These are phyloP conservation scores for Oceanodroma leucorhoa DNA, from an alignment of 2,797 vertebrate species.

Conservation along the genomic window DNA sequence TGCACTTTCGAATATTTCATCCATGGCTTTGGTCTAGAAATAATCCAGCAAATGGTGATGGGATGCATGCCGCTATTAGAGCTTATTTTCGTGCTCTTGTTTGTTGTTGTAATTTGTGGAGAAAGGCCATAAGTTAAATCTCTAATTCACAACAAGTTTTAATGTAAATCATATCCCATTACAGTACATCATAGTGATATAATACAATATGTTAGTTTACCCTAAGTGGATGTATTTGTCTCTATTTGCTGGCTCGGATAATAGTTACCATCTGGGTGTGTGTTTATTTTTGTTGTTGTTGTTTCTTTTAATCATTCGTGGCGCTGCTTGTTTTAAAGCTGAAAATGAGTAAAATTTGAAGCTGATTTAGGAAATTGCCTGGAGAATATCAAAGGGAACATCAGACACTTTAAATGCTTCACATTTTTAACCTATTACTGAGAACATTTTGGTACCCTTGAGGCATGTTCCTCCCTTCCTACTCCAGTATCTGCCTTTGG, in stretches of 20 bases:
- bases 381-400: constrained; percentile 50
- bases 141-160: constrained; percentile 65
- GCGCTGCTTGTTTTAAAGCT: constrained; percentile 68
- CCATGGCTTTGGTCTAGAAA: constrained; percentile 18
- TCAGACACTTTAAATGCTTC: constrained; percentile 34
- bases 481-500: background rate
- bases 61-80: constrained; percentile 43
- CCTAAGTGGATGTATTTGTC: constrained; percentile 62
- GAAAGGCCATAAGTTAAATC: constrained; percentile 68
- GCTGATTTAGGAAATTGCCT: constrained; percentile 67
- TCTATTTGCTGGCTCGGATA: constrained; percentile 73
- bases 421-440: constrained; percentile 47
- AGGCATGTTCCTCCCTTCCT: constrained; percentile 1
- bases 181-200: constrained; percentile 67
- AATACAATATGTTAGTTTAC: constrained; percentile 69
- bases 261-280: constrained; percentile 76
- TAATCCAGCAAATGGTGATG: constrained; percentile 31
- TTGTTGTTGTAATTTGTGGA: constrained; percentile 66
- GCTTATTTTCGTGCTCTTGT: constrained; percentile 45
- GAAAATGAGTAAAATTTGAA: constrained; percentile 73
- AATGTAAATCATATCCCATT: constrained; percentile 69
- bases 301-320: constrained; percentile 64
- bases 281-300: constrained; percentile 72
- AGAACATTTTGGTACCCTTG: constrained; percentile 16
- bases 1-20: background rate